phyloP scores from a whole-genome alignment of 1,140 invertebrate species.

The Pomacea maculata region DNA sequence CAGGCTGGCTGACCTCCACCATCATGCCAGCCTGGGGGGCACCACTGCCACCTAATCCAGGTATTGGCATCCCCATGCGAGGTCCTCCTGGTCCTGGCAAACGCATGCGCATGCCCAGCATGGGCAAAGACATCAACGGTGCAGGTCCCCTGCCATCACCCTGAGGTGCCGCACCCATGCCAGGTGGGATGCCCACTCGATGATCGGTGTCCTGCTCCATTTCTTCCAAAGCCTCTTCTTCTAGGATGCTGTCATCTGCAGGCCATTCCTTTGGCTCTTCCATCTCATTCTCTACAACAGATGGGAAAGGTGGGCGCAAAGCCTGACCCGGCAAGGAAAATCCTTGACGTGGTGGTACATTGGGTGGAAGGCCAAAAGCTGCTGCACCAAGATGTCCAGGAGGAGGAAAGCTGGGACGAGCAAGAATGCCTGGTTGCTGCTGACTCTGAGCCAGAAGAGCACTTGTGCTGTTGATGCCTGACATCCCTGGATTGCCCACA shows the following conservation, averaged over 20 bases:
- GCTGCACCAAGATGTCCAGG: too few species aligned
- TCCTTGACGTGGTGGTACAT: slow-evolving; percentile 5
- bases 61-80: background rate
- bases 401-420: too few species aligned
- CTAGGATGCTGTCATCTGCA: slow-evolving; percentile 17
- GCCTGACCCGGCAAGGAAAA: background rate
- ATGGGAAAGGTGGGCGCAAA: background rate
- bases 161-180: too few species aligned
- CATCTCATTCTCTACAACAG: background rate
- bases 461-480: too few species aligned
- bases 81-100: slow-evolving; percentile 4
- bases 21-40: slow-evolving; percentile 6
- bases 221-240: slow-evolving; percentile 21
- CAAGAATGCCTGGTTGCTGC: too few species aligned
- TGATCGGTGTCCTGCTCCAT: slow-evolving; percentile 21
- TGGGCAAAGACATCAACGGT: background rate
- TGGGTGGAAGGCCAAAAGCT: background rate
- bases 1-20: slow-evolving; percentile 16
- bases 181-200: background rate
- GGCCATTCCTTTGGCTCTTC: slow-evolving; percentile 18
- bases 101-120: slow-evolving; percentile 13
- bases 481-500: too few species aligned
- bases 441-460: too few species aligned
- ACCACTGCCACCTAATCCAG: background rate
- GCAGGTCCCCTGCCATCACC: background rate